Evolutionary conservation across 2,797 vertebrate species (phyloP).

Genomic region (Centropyge bicolor): DNA sequence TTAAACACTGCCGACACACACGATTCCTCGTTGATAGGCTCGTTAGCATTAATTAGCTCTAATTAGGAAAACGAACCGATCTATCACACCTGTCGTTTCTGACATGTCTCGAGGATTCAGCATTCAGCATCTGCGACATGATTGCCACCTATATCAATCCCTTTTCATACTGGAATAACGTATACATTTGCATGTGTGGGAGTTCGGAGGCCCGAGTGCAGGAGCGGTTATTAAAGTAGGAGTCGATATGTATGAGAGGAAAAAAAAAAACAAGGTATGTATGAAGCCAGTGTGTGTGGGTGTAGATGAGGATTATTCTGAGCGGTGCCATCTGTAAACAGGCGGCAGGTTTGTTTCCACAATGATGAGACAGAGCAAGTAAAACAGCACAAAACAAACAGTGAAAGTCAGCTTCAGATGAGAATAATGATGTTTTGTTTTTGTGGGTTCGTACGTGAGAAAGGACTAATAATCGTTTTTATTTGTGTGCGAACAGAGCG

Average conservation of each 20-base stretch:
- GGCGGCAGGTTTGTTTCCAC: constrained; percentile 70
- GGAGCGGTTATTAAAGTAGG: constrained; percentile 55
- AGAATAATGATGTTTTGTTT: constrained; percentile 36
- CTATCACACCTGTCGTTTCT: constrained; percentile 70
- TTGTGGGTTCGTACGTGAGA: constrained; percentile 14
- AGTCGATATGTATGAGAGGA: constrained; percentile 31
- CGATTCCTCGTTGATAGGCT: constrained; percentile 72
- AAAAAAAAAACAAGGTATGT: constrained; percentile 14
- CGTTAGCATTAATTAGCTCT: constrained; percentile 80
- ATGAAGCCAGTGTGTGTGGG: constrained; percentile 58
- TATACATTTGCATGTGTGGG: constrained; percentile 44
- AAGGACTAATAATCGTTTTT: background rate
- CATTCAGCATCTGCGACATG: constrained; percentile 3
- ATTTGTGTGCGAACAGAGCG: background rate
- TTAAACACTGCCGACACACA: constrained; percentile 81
- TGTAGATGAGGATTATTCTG: constrained; percentile 71
- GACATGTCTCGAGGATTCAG: constrained; percentile 15
- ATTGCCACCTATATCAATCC: background rate
- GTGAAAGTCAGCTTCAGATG: constrained; percentile 63
- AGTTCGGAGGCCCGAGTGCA: constrained; percentile 39
- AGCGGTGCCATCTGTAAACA: constrained; percentile 73
- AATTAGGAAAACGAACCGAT: constrained; percentile 68
- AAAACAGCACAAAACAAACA: constrained; percentile 62
- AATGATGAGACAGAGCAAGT: constrained; percentile 57
- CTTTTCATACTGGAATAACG: constrained; percentile 8